Evolutionary conservation across 2,888 invertebrate species (phyloP).

Genomic region (Apodemia duryi): DNA sequence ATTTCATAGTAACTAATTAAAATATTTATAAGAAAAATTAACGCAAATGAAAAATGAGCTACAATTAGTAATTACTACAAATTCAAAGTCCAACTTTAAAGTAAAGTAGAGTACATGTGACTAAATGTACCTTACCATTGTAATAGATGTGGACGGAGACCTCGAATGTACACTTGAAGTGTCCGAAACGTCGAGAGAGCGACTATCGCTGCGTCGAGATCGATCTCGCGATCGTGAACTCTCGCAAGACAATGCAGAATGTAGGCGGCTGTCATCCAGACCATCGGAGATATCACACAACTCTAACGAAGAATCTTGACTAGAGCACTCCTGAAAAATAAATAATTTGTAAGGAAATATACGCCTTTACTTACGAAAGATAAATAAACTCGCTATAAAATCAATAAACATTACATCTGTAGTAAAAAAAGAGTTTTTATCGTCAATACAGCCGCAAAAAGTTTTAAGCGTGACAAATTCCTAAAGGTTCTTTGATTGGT

Average conservation of each 20-base stretch:
- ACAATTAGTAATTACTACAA: no score
- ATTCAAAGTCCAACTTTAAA: no score
- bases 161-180: slow-evolving; percentile 67
- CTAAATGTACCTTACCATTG: slow-evolving; percentile 47
- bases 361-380: not conserved
- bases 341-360: slow-evolving; percentile 3
- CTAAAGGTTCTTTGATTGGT: not conserved
- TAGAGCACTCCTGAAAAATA: slow-evolving; percentile 71
- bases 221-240: slow-evolving; percentile 62
- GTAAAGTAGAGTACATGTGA: not conserved
- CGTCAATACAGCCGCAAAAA: not conserved
- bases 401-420: not conserved
- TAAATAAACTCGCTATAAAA: not conserved
- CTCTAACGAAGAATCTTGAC: slow-evolving; percentile 75
- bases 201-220: slow-evolving; percentile 67
- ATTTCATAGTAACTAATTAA: no score
- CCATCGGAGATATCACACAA: slow-evolving; percentile 66
- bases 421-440: not conserved
- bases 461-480: not conserved
- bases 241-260: slow-evolving; percentile 71
- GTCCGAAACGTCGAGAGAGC: slow-evolving; percentile 69
- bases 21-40: no score
- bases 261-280: slow-evolving; percentile 64
- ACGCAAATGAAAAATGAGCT: no score
- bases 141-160: slow-evolving; percentile 69